Base-by-base conservation (phyloP, 2,113 vertebrate genomes). In the Coregonus clupeaformis region DNA sequence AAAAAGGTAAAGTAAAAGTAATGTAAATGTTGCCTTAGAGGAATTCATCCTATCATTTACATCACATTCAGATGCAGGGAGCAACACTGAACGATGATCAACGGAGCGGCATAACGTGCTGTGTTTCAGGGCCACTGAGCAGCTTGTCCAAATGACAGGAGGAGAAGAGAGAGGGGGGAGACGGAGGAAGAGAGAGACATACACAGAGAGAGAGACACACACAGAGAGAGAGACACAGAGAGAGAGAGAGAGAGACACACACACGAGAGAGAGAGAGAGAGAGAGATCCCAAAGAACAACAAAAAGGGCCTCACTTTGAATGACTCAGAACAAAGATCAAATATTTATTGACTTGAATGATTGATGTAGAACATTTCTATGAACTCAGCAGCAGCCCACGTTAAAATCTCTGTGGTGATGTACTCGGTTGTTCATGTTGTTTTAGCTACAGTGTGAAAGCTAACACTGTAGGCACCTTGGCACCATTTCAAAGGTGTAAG, bases 31-130 rank as follows among this genome's bases (percentile, higher is more conserved):
- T 84, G 80, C 87, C 85, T 90, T 79, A 69, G 72, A 87, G 87
- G 81, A 86, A 82, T 86, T 80, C 87, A 92, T 91, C 89, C 85
- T 91, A 92, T 93, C 89, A 90, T 92, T 92, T 92, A 91, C 91
- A 92, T 90, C 83, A 80, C 76, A 85, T 90, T 91, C 89, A 81
- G 78, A 85, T 90, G 91, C 88, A 81, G 78, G 71, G 78, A 80
- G 85, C 86, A 86, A 73, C 77, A 70, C 84, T 80, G 87, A 85
- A 74, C 68, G 78, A 68, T 76, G 87, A 85, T 82, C 90, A 92
- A 79, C 88, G 81, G 84, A 91, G 91, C 85, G 84, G 84, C 82
- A 89, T 87, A 90, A 94, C 86, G 76, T 70, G 80, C 73, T 27
- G 57, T 82, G 85, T 91, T 91, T 92, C 86, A 86, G 91, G 90